phyloP scores from a whole-genome alignment of 2,113 vertebrate genomes.

The Puffinus mauretanicus region DNA sequence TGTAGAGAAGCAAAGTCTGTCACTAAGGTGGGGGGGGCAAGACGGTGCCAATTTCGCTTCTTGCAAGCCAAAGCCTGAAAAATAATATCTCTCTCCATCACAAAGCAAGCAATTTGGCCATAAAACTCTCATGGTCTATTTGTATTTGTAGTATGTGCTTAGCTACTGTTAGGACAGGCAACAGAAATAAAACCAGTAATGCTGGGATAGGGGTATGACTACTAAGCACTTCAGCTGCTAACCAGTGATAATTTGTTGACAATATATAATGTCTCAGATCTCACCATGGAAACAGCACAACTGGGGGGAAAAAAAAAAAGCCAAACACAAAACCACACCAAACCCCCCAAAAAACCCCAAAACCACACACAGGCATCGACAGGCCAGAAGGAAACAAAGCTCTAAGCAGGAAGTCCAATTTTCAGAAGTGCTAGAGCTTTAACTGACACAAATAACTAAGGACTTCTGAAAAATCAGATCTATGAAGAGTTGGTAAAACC shows the following conservation, averaged over 20 bases:
- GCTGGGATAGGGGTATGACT: neutral
- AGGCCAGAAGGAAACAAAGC: neutral
- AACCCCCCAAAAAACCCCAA: fast-evolving
- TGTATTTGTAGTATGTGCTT: neutral
- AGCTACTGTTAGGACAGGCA: neutral
- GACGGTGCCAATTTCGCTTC: neutral
- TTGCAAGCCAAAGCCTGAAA: neutral
- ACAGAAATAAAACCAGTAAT: neutral
- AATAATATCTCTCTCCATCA: neutral
- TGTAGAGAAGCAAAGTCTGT: neutral
- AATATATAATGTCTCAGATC: neutral
- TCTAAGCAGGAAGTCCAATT: neutral
- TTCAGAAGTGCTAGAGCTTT: neutral
- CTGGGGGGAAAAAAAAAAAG: neutral
- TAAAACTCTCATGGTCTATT: neutral
- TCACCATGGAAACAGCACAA: neutral
- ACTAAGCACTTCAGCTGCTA: neutral
- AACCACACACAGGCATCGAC: neutral
- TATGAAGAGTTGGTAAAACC: neutral
- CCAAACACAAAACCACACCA: neutral
- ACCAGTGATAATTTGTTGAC: neutral
- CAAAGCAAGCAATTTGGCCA: neutral
- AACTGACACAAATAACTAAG: neutral
- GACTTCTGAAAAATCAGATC: neutral
- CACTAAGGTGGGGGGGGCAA: neutral